A percentile compares a stretch with the other conserved stretches of the same genome.
phyloP scores from a whole-genome alignment of 2,797 vertebrate genomes.

The Spinibarbus caldwelli region DNA sequence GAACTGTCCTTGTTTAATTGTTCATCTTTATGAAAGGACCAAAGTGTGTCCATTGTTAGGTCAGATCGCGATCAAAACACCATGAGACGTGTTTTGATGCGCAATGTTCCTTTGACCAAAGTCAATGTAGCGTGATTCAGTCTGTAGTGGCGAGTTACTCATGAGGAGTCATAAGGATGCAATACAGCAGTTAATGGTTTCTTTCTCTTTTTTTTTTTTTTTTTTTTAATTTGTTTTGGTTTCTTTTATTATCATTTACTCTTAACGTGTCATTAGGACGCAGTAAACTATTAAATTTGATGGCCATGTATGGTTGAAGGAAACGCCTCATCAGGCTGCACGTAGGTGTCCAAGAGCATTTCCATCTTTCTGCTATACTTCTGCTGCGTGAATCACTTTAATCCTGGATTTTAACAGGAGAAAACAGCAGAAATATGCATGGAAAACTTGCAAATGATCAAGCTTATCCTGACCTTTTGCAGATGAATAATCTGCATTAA shows the following conservation, averaged over 20 bases:
- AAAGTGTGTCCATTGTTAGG: background rate
- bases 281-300: background rate
- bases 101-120: background rate
- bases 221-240: background rate
- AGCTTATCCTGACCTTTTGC: conserved; percentile 5
- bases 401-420: conserved; percentile 1
- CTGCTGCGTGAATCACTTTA: background rate
- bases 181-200: background rate
- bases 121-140: conserved; percentile 5
- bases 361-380: conserved; percentile 3
- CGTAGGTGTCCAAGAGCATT: background rate
- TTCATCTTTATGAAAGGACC: background rate
- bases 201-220: background rate
- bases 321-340: conserved; percentile 7
- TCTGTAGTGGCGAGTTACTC: background rate
- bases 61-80: conserved; percentile 1
- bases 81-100: conserved; percentile 1
- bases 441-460: background rate
- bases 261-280: background rate
- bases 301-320: background rate
- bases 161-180: background rate
- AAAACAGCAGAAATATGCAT: background rate
- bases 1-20: conserved; percentile 8
- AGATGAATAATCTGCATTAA: background rate
- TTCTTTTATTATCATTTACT: conserved; percentile 30